Evolutionary conservation across 2,888 invertebrate species (phyloP).

Genomic region (Melieria crassipennis): DNA sequence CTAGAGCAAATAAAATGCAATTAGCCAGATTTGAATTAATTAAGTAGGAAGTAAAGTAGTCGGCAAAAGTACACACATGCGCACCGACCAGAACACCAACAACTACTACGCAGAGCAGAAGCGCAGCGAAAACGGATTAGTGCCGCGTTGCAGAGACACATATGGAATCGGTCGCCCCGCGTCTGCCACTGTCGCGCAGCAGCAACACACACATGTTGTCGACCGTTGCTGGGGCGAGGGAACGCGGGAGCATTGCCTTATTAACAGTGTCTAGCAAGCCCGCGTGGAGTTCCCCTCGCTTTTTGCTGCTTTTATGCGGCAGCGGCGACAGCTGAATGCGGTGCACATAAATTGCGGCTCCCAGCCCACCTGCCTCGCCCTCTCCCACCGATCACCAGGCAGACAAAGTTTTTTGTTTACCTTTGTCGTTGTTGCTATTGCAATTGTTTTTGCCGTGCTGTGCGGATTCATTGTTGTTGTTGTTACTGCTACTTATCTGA

Average conservation of each 20-base stretch:
- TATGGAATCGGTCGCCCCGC: no score
- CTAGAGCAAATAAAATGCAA: constrained; percentile 63
- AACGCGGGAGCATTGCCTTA: no score
- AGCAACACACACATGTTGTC: no score
- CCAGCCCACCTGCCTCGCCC: no score
- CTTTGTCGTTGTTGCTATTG: constrained; percentile 16
- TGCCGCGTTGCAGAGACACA: no score
- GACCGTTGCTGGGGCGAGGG: no score
- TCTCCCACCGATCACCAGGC: background rate
- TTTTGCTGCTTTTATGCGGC: no score
- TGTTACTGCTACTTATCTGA: constrained; percentile 4
- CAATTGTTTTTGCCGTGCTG: constrained; percentile 2
- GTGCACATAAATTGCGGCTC: constrained; percentile 5
- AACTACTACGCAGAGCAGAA: background rate
- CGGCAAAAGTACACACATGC: background rate
- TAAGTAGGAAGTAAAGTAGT: constrained; percentile 40
- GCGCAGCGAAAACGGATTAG: background rate
- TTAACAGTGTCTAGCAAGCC: no score
- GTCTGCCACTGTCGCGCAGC: no score
- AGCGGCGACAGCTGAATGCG: background rate
- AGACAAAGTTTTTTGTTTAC: constrained; percentile 19
- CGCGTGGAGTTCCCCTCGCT: no score
- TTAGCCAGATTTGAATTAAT: constrained; percentile 65
- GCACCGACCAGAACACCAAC: background rate
- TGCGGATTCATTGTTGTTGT: constrained; percentile 4